These are phyloP conservation scores for Carassius gibelio DNA, from an alignment of 2,113 vertebrate species.

Conservation along the genomic window DNA sequence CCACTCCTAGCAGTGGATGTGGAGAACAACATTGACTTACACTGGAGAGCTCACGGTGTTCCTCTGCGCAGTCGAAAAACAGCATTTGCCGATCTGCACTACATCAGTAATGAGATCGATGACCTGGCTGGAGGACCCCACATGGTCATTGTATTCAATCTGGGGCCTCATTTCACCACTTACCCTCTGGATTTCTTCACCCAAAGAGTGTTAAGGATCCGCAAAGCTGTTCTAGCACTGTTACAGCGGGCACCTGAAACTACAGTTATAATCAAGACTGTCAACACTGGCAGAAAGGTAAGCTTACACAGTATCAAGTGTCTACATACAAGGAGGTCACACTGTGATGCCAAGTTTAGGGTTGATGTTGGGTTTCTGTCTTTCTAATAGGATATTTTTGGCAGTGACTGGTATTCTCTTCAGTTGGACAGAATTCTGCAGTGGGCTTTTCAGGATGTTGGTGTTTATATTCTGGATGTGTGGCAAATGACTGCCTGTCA, in stretches of 20 bases:
- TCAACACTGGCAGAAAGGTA: slow-evolving; percentile 60
- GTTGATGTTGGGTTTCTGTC: not conserved
- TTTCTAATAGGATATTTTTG: slow-evolving; percentile 42
- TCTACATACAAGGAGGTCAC: not conserved
- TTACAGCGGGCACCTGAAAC: slow-evolving; percentile 54
- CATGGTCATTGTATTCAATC: slow-evolving; percentile 51
- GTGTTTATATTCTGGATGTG: too few relatives aligned
- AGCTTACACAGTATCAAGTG: not conserved
- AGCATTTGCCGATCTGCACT: slow-evolving; percentile 49
- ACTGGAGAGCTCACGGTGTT: slow-evolving; percentile 57
- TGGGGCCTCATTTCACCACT: slow-evolving; percentile 64
- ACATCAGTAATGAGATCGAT: slow-evolving; percentile 52
- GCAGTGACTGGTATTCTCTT: not conserved
- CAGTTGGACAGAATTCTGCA: too few relatives aligned
- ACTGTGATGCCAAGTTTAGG: not conserved
- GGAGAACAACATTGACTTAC: slow-evolving; percentile 35
- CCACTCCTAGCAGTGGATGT: slow-evolving; percentile 46
- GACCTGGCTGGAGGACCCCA: slow-evolving; percentile 52
- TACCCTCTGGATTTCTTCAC: slow-evolving; percentile 52
- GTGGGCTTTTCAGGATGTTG: too few relatives aligned
- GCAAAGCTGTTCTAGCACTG: slow-evolving; percentile 39
- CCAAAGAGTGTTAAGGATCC: slow-evolving; percentile 48
- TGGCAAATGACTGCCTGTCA: too few relatives aligned
- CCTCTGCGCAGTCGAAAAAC: slow-evolving; percentile 41
- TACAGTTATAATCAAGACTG: slow-evolving; percentile 57